Evolutionary conservation across 2,888 invertebrate species (phyloP).

Genomic region (Drosophila borealis): DNA sequence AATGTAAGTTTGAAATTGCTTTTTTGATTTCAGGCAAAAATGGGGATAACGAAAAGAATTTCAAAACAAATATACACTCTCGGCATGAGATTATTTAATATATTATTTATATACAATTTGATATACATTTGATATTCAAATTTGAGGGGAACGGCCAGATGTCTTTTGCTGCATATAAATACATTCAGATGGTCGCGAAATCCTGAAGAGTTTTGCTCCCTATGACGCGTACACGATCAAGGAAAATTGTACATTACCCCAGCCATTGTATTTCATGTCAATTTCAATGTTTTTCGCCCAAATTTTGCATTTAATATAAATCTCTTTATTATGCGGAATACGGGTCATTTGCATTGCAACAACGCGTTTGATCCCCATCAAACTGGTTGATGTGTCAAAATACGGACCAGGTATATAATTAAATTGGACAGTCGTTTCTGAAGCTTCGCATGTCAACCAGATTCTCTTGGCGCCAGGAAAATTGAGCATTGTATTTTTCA

Average conservation of each 20-base stretch:
- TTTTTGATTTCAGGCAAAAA: too few relatives aligned
- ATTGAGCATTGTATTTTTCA: conserved; percentile 11
- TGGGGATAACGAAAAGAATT: too few relatives aligned
- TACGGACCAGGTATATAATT: conserved; percentile 55
- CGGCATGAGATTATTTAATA: neutral
- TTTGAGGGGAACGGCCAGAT: neutral
- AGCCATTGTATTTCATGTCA: conserved; percentile 30
- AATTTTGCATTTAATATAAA: conserved; percentile 35
- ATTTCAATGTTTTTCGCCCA: conserved; percentile 66
- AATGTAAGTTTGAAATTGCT: too few relatives aligned
- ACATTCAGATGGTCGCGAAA: neutral
- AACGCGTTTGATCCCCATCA: conserved; percentile 39
- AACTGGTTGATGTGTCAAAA: conserved; percentile 25
- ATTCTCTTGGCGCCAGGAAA: conserved; percentile 34
- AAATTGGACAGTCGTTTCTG: neutral
- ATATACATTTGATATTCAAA: neutral
- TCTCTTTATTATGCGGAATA: conserved; percentile 26
- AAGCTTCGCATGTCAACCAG: conserved; percentile 54
- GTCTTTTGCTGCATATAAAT: neutral
- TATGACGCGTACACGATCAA: conserved; percentile 19
- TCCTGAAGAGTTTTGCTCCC: neutral
- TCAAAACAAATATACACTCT: too few relatives aligned
- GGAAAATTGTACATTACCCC: conserved; percentile 43
- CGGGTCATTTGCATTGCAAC: conserved; percentile 52
- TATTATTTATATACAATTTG: neutral